phyloP scores from a whole-genome alignment of 1,140 invertebrate species.

The Saxidomus purpurata region DNA sequence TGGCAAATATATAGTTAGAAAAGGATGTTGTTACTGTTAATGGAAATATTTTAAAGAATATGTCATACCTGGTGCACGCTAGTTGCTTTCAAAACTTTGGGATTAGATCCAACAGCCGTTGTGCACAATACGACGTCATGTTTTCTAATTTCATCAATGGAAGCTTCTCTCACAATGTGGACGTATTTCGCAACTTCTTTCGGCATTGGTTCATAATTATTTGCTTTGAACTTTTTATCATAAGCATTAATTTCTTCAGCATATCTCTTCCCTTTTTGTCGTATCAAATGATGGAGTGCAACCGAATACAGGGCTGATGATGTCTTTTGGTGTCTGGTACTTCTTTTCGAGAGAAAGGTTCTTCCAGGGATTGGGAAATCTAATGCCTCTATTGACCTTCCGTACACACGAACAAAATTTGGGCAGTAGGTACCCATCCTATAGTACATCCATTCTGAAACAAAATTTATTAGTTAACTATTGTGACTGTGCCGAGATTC shows the following conservation, averaged over 20 bases:
- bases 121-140: slow-evolving; percentile 77
- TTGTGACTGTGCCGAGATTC: no score
- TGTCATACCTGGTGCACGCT: slow-evolving; percentile 56
- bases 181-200: slow-evolving; percentile 37
- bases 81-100: slow-evolving; percentile 58
- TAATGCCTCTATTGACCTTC: slow-evolving; percentile 70
- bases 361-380: slow-evolving; percentile 71
- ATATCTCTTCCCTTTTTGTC: slow-evolving; percentile 72
- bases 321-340: slow-evolving; percentile 56
- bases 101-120: slow-evolving; percentile 68
- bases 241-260: slow-evolving; percentile 66
- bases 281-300: slow-evolving; percentile 74
- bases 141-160: slow-evolving; percentile 68
- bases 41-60: no score
- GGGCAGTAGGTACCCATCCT: slow-evolving; percentile 30
- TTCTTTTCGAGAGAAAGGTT: slow-evolving; percentile 50
- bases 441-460: slow-evolving; percentile 55
- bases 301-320: slow-evolving; percentile 63
- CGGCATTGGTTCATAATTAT: slow-evolving; percentile 1
- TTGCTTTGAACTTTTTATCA: slow-evolving; percentile 65
- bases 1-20: no score
- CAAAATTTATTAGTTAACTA: background rate
- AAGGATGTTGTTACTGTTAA: no score
- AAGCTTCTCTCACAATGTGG: slow-evolving; percentile 45
- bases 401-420: slow-evolving; percentile 78